Conservation (phyloP, 2,113 vertebrate species). For the Donacobius atricapilla region DNA sequence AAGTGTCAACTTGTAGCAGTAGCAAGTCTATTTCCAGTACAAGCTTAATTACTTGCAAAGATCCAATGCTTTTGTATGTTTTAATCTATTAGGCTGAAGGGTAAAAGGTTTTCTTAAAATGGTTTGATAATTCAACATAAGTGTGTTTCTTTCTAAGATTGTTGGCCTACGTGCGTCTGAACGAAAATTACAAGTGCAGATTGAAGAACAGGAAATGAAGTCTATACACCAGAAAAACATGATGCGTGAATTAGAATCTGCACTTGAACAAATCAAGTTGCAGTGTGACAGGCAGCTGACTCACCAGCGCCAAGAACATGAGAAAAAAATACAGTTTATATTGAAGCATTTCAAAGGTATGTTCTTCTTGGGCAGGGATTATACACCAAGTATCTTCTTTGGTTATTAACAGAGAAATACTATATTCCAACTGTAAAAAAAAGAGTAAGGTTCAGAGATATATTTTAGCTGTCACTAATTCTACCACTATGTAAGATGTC, state of each 20-base stretch:
- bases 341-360: constrained; percentile 81
- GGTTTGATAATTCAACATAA: neutral
- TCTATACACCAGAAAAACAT: constrained; percentile 69
- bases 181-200: constrained; percentile 73
- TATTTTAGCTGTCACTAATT: neutral
- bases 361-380: neutral
- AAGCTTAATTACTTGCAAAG: neutral
- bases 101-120: neutral
- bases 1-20: neutral
- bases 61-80: neutral
- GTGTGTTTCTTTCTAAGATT: constrained; percentile 75
- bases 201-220: constrained; percentile 82
- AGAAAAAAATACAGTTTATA: constrained; percentile 81
- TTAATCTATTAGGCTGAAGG: neutral
- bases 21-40: neutral
- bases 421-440: neutral
- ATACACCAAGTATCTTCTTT: neutral
- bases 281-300: constrained; percentile 82
- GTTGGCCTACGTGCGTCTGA: constrained; percentile 80
- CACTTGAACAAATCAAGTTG: constrained; percentile 77
- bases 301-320: constrained; percentile 82
- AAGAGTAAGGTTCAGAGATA: neutral
- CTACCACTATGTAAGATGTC: neutral
- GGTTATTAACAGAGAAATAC: neutral
- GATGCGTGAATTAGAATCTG: constrained; percentile 75